A percentile compares a stretch with the other conserved stretches of the same genome.
These are phyloP conservation scores for Chaetodon auriga DNA, from an alignment of 2,113 vertebrate genomes.

Conservation along the genomic window DNA sequence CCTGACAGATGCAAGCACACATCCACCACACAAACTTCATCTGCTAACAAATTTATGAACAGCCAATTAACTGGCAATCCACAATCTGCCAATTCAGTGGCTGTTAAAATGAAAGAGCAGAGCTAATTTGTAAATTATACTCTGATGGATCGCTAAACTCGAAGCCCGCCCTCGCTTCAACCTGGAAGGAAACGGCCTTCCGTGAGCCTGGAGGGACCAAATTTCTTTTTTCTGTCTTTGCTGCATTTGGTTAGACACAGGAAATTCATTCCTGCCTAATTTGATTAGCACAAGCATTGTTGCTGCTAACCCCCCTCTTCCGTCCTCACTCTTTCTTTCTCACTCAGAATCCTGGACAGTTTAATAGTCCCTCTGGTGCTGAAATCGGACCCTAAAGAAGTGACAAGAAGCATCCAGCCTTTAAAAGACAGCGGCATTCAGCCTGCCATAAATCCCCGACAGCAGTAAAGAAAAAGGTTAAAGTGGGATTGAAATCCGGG, in stretches of 20 bases:
- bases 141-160: slow-evolving; percentile 30
- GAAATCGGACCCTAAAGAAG: slow-evolving; percentile 91
- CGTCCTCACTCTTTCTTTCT: slow-evolving; percentile 43
- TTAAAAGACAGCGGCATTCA: slow-evolving; percentile 86
- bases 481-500: slow-evolving; percentile 71
- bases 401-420: slow-evolving; percentile 83
- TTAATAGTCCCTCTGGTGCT: slow-evolving; percentile 89
- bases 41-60: slow-evolving; percentile 32
- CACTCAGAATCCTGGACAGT: slow-evolving; percentile 75
- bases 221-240: slow-evolving; percentile 35
- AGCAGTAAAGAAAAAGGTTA: slow-evolving; percentile 87
- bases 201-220: slow-evolving; percentile 25
- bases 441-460: slow-evolving; percentile 91
- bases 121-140: slow-evolving; percentile 61
- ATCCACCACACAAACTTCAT: slow-evolving; percentile 12
- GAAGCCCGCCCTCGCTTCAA: slow-evolving; percentile 39
- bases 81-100: slow-evolving; percentile 25
- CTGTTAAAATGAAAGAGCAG: slow-evolving; percentile 32
- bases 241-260: slow-evolving; percentile 75
- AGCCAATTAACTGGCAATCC: slow-evolving; percentile 39
- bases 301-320: slow-evolving; percentile 41
- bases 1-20: slow-evolving; percentile 1
- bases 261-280: slow-evolving; percentile 82
- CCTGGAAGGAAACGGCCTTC: slow-evolving; percentile 30
- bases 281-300: slow-evolving; percentile 82